Evolutionary conservation across 1,140 invertebrate genomes (phyloP), one percentile per base, ranked within the genome.

Genomic region (Hypothenemus hampei): DNA sequence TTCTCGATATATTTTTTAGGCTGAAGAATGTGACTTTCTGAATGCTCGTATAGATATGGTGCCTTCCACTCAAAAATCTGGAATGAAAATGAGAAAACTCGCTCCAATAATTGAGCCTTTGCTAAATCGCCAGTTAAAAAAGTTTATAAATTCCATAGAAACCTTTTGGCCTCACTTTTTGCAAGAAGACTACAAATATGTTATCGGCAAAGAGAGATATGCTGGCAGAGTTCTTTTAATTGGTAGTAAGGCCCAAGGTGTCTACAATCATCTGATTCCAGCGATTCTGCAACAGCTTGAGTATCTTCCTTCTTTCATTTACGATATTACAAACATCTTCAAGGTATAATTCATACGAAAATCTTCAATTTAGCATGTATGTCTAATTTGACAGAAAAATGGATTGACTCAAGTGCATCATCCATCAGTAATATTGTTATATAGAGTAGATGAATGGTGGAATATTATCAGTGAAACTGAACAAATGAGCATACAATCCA

Each of bases 261-360:
- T 69, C 6, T 63, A 60, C 19, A 59, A 51, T 19, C 75, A 82
- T 70, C 74, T 94, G 24, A 83, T 86, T 21, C 87, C 91, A 35
- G 89, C 89, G 18, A 57, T 95, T 8, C 73, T 94, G 13, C 84
- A 91, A 68, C 74, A 77, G 19, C 75, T 94, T 65, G 91, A 95
- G 72, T 84, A 86, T 64, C 73, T 92, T 47, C 82, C 88, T 11
- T 81, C 88, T 2, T 82, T 86, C 66, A 81, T 83, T 20, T 71
- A 93, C 31, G 87, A 89, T 70, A 73, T 90, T 22, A 75, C 80
- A 3, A 60, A 55, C 40, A 16, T 63, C 11, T 58, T 57, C 22
- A 57, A 64, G 29, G 64, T 65, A 49, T 6, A 16, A 11, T 13
- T 29, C 24, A 5, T 29, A 29, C 24, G 11, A 6, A 29, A 29